Evolutionary conservation across 2,888 invertebrate species (phyloP), one percentile per base, ranked within the genome.

Genomic region (Dryobota labecula): DNA sequence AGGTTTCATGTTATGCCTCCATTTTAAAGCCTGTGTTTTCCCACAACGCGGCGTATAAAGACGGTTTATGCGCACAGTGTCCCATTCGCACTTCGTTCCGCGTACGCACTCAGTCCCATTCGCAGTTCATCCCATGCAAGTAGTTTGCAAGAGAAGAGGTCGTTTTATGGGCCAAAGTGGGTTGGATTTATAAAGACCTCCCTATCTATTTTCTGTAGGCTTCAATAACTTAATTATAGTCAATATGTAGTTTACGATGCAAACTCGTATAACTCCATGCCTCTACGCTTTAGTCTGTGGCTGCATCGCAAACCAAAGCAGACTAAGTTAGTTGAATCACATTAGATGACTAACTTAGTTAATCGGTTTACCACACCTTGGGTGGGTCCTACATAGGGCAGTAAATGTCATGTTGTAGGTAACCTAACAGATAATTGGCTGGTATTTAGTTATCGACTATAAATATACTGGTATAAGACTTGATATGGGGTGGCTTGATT

Each of bases 301-400:
- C 27, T 68, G 49, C 54, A 73, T 56, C 47, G 18, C 18, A 70
- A 79, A 56, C 62, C 54, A 60, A 53, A 41, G 33, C 41, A 36
- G 60, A 63, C 66, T 63, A 69, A 65, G 64, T 73, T 71, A 73
- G 63, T 56, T 30, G 51, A 61, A 60, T 78, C 57, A 75, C 70
- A 73, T 75, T 72, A 68, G 75, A 71, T 70, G 65, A 70, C 53
- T 57, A 69, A 80, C 61, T 80, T 67, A 54, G 61, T 79, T 72
- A 76, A 76, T 72, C 38, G 67, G 63, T 70, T 78, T 56, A 60
- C 49, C 66, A 54, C 74, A 63, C 49, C 62, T 74, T 18, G 53
- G 45, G 33, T 45, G 36, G 51, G 27, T 47, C 8, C 13, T 43
- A 13, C 18, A 43, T 47, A 24, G 9, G 11, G 27, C 24, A 38